Conservation (phyloP, 2,888 invertebrate species). For the Trachelus iudaicus region DNA sequence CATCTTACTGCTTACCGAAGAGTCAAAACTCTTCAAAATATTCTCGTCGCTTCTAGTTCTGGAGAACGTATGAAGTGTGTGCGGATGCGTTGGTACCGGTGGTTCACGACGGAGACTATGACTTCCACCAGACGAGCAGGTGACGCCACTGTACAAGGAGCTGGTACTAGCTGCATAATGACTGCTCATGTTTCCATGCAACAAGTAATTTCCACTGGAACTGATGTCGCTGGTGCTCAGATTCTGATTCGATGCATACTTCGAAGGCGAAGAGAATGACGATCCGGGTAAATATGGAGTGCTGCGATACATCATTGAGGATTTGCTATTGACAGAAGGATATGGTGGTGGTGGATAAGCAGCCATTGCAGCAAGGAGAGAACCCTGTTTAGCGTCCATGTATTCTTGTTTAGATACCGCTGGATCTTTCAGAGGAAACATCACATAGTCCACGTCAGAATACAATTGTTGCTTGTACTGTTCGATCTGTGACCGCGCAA, state of each 20-base stretch:
- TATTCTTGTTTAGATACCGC: conserved; percentile 92
- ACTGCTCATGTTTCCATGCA: conserved; percentile 55
- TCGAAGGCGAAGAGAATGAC: conserved; percentile 74
- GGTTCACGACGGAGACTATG: conserved; percentile 63
- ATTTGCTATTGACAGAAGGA: conserved; percentile 69
- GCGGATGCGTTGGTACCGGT: conserved; percentile 55
- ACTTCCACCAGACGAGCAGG: conserved; percentile 64
- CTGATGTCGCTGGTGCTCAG: conserved; percentile 63
- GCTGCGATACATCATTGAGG: conserved; percentile 82
- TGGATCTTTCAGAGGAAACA: conserved; percentile 90
- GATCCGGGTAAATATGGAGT: conserved; percentile 80
- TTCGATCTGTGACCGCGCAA: conserved; percentile 82
- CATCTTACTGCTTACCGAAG: conserved; percentile 38
- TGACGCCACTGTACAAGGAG: conserved; percentile 65
- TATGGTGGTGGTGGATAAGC: conserved; percentile 69
- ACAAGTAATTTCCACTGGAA: conserved; percentile 45
- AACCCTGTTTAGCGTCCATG: conserved; percentile 87
- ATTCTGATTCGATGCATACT: conserved; percentile 85
- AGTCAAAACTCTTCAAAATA: conserved; percentile 77
- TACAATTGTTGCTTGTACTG: conserved; percentile 90
- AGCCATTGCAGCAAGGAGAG: conserved; percentile 74
- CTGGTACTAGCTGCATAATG: conserved; percentile 65
- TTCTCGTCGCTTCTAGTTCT: conserved; percentile 86
- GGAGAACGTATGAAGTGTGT: conserved; percentile 52
- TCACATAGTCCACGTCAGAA: conserved; percentile 92